A percentile compares a stretch with the other conserved stretches of the same genome.
phyloP scores from a whole-genome alignment of 2,797 vertebrate species.

The Ctenopoma multispine region DNA sequence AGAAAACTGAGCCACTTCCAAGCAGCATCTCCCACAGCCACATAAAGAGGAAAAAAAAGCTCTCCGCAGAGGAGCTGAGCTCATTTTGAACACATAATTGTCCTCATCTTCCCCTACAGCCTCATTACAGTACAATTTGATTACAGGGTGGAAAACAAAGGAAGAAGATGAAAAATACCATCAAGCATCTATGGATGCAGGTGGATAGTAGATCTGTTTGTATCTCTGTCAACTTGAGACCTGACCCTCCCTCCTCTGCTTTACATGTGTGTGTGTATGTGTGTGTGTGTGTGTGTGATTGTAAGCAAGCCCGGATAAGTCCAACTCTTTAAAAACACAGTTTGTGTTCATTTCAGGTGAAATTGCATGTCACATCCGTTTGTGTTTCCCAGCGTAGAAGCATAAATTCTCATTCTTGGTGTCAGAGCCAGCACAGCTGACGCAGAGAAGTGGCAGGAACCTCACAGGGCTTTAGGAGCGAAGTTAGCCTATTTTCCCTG shows the following conservation, averaged over 20 bases:
- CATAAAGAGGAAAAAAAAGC: slow-evolving; percentile 28
- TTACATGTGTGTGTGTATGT: slow-evolving; percentile 12
- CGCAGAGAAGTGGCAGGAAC: slow-evolving; percentile 40
- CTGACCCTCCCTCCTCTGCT: slow-evolving; percentile 3
- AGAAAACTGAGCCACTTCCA: slow-evolving; percentile 78
- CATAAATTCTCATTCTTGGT: slow-evolving; percentile 59
- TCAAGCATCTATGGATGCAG: slow-evolving; percentile 16
- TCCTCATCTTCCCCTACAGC: slow-evolving; percentile 74
- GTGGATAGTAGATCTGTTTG: slow-evolving; percentile 49
- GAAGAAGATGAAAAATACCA: slow-evolving; percentile 57
- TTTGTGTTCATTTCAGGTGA: slow-evolving; percentile 65
- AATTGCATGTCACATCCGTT: slow-evolving; percentile 72
- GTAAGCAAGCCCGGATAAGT: slow-evolving; percentile 30
- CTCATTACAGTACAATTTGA: slow-evolving; percentile 78
- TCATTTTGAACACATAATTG: slow-evolving; percentile 83
- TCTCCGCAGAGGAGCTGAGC: slow-evolving; percentile 77
- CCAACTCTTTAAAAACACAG: slow-evolving; percentile 60
- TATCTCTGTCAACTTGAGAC: slow-evolving; percentile 24
- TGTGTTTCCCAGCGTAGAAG: slow-evolving; percentile 46
- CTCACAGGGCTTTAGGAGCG: slow-evolving; percentile 42
- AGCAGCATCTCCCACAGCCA: slow-evolving; percentile 69
- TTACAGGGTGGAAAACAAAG: slow-evolving; percentile 75
- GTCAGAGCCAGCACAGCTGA: slow-evolving; percentile 38
- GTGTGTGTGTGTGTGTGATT: slow-evolving; percentile 20
- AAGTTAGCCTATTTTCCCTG: slow-evolving; percentile 69